These are phyloP conservation scores for Euzophera pinguis DNA, from an alignment of 2,888 invertebrate species.

Conservation along the genomic window DNA sequence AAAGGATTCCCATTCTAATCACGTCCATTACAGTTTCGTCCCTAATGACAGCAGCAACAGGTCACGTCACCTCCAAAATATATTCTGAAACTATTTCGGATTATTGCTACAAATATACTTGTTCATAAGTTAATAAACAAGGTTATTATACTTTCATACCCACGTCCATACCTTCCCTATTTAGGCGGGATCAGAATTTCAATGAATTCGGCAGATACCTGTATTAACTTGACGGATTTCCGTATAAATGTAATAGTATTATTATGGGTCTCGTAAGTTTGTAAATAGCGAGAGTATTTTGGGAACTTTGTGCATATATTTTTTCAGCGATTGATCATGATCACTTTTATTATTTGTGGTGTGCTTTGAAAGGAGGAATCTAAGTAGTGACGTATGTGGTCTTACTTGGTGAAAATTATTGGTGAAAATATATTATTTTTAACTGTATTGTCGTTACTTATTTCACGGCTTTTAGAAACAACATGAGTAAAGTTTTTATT, in stretches of 20 bases:
- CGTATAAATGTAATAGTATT: background rate
- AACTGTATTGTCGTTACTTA: too few relatives aligned
- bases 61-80: constrained; percentile 6
- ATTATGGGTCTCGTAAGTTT: background rate
- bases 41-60: background rate
- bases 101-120: constrained; percentile 13
- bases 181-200: constrained; percentile 8
- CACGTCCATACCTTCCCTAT: constrained; percentile 8
- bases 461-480: too few relatives aligned
- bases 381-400: too few relatives aligned
- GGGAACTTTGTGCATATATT: too few relatives aligned
- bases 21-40: background rate
- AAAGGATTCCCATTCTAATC: background rate
- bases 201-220: constrained; percentile 5
- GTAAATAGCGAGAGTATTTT: too few relatives aligned
- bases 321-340: too few relatives aligned
- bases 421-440: too few relatives aligned
- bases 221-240: background rate
- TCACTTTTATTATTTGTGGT: too few relatives aligned
- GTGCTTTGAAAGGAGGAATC: too few relatives aligned
- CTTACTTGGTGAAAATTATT: too few relatives aligned
- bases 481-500: too few relatives aligned
- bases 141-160: constrained; percentile 11
- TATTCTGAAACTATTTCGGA: background rate
- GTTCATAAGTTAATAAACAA: constrained; percentile 14